phyloP scores from a whole-genome alignment of 2,888 invertebrate species.

The Acrocera orbiculus region DNA sequence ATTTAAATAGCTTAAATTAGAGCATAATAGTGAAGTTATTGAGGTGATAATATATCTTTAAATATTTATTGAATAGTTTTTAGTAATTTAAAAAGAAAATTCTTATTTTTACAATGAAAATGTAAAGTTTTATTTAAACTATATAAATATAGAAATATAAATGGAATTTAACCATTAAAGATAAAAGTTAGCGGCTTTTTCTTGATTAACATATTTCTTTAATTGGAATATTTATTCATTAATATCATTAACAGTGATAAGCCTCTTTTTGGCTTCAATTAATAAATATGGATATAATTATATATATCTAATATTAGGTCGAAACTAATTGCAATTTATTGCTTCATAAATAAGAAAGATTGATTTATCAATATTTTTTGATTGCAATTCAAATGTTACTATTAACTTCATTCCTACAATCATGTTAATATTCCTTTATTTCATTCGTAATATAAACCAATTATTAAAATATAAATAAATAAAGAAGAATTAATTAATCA shows the following conservation, averaged over 20 bases:
- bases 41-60: constrained; percentile 16
- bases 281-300: constrained; percentile 33
- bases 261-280: constrained; percentile 35
- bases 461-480: constrained; percentile 36
- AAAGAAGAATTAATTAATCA: constrained; percentile 23
- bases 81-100: constrained; percentile 17
- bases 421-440: constrained; percentile 43
- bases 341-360: constrained; percentile 31
- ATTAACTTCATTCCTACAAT: constrained; percentile 32
- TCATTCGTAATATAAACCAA: constrained; percentile 38
- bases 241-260: constrained; percentile 46
- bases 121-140: constrained; percentile 48
- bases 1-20: constrained; percentile 25
- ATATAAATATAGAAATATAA: constrained; percentile 41
- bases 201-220: constrained; percentile 37
- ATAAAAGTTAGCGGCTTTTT: constrained; percentile 47
- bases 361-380: constrained; percentile 31
- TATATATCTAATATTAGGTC: constrained; percentile 31
- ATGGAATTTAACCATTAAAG: constrained; percentile 33
- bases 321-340: constrained; percentile 35
- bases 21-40: constrained; percentile 29
- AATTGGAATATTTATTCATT: constrained; percentile 39
- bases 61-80: constrained; percentile 8
- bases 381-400: constrained; percentile 34
- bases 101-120: constrained; percentile 46